Evolutionary conservation across 2,888 invertebrate species (phyloP), one percentile per base, ranked within the genome.

Genomic region (Allolobophora icterica): DNA sequence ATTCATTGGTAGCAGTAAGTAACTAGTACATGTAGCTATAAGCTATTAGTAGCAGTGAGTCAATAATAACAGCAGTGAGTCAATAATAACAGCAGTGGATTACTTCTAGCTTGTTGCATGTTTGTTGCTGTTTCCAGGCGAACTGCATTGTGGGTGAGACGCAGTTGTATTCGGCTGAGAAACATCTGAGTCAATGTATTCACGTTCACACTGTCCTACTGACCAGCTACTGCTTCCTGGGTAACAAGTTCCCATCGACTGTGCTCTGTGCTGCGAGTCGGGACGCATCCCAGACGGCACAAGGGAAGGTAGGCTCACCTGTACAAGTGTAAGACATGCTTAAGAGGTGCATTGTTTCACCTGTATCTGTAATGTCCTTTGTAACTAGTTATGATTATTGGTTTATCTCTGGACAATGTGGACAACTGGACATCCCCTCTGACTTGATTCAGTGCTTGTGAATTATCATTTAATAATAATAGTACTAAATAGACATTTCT

Each of bases 121-220:
- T 52, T 40, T 13, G 35, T 83, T 45, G 21, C 5, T 89, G 34
- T 58, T 90, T 89, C 17, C 92, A 95, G 95, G 95, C 95, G 91
- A 94, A 95, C 89, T 93, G 94, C 90, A 95, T 95, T 40, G 94
- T 94, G 21, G 95, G 95, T 6, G 92, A 95, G 33, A 95, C 95
- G 6, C 95, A 95, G 93, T 92, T 95, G 52, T 95, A 94, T 93
- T 95, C 94, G 71, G 93, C 94, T 89, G 95, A 95, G 84, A 94
- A 95, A 90, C 94, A 94, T 91, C 94, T 95, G 38, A 95, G 95
- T 35, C 95, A 95, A 93, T 95, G 95, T 92, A 95, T 95, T 90
- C 94, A 94, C 91, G 94, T 95, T 42, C 95, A 95, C 92, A 94
- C 95, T 24, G 95, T 95, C 21, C 94, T 94, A 91, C 95, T 95